Conservation (phyloP, 2,113 vertebrate species). For the Burhinus bistriatus region DNA sequence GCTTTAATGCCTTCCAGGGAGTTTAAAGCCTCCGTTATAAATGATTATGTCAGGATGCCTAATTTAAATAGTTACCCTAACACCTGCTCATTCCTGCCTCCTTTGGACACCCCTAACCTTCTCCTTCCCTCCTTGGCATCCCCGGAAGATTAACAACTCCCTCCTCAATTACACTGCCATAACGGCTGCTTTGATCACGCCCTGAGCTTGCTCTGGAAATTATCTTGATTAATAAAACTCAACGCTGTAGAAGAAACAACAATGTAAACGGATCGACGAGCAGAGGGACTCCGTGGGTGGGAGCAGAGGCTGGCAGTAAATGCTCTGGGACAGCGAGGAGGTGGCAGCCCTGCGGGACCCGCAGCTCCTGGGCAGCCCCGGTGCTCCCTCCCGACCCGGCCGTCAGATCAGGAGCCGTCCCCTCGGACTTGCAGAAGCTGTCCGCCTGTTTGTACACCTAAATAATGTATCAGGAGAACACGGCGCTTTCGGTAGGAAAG, state of each 20-base stretch:
- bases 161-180: background rate
- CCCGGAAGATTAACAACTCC: background rate
- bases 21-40: background rate
- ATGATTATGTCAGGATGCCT: background rate
- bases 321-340: background rate
- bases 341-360: background rate
- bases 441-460: background rate
- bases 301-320: background rate
- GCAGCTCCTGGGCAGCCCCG: background rate
- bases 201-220: background rate
- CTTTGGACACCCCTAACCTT: slow-evolving; percentile 29
- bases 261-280: rapidly evolving
- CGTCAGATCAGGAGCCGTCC: background rate
- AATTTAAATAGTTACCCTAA: slow-evolving; percentile 49
- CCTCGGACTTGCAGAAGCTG: background rate
- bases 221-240: background rate
- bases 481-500: background rate
- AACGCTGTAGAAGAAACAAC: background rate
- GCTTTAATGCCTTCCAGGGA: background rate
- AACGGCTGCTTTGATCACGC: slow-evolving; percentile 14
- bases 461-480: background rate
- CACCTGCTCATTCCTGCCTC: slow-evolving; percentile 39
- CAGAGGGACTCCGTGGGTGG: rapidly evolving
- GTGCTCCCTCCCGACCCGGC: background rate
- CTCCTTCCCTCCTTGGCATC: background rate